Conservation (phyloP, 2,888 invertebrate species). For the Tholera decimalis region DNA sequence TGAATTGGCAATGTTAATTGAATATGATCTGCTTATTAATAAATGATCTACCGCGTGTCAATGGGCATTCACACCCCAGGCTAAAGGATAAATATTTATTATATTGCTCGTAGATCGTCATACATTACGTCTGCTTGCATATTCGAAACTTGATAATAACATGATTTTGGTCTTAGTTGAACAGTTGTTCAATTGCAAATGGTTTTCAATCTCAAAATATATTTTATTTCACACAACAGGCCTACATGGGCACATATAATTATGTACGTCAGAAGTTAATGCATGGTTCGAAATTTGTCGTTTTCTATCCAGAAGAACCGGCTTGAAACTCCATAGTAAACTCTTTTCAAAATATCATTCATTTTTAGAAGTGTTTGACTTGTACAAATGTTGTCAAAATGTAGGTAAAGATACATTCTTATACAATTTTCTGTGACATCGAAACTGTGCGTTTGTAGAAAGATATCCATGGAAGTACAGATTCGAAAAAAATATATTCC, state of each 20-base stretch:
- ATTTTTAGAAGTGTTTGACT: background rate
- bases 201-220: too few species aligned
- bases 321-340: too few species aligned
- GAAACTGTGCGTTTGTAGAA: background rate
- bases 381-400: background rate
- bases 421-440: background rate
- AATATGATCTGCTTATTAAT: background rate
- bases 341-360: too few species aligned
- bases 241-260: too few species aligned
- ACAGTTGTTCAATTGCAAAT: background rate
- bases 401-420: background rate
- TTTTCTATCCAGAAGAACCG: too few species aligned
- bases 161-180: background rate
- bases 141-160: slow-evolving; percentile 2
- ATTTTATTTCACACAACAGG: too few species aligned
- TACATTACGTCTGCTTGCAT: slow-evolving; percentile 4
- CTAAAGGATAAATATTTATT: slow-evolving; percentile 39
- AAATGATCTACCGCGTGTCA: background rate
- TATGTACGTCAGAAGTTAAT: too few species aligned
- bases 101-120: slow-evolving; percentile 25
- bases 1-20: too few species aligned
- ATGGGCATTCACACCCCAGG: slow-evolving; percentile 12
- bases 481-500: too few species aligned
- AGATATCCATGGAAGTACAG: background rate
- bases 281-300: too few species aligned